Evolutionary conservation across 2,888 invertebrate species (phyloP).

Genomic region (Iselma pallidipennis): DNA sequence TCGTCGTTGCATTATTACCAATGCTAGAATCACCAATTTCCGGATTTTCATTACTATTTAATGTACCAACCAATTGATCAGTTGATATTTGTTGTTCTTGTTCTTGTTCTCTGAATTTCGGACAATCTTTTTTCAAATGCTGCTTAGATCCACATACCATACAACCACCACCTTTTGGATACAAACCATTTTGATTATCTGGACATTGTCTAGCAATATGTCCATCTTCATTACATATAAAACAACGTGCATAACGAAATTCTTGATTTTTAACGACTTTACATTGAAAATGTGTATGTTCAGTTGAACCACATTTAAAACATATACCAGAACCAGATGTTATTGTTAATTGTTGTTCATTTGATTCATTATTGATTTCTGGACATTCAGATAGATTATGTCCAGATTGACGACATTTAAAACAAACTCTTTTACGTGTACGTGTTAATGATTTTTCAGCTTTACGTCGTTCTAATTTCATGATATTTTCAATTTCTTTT

Average conservation of each 20-base stretch:
- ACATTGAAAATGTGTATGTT: constrained; percentile 78
- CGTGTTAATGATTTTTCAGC: constrained; percentile 73
- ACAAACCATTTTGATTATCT: constrained; percentile 80
- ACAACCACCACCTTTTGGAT: constrained; percentile 84
- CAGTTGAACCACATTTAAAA: constrained; percentile 89
- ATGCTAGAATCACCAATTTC: constrained; percentile 37
- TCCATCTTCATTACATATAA: constrained; percentile 85
- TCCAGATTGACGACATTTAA: constrained; percentile 77
- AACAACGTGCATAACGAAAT: constrained; percentile 84
- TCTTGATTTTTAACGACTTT: constrained; percentile 68
- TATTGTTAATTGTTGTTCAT: constrained; percentile 49
- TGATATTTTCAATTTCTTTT: constrained; percentile 66
- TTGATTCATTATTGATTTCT: constrained; percentile 60
- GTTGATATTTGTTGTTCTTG: constrained; percentile 41
- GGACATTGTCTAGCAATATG: constrained; percentile 88
- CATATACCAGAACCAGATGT: constrained; percentile 69
- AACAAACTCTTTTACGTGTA: constrained; percentile 73
- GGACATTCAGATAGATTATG: constrained; percentile 84
- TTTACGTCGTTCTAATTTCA: constrained; percentile 71
- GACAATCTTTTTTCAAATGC: constrained; percentile 82
- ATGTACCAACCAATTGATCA: constrained; percentile 39
- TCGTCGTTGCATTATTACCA: no score
- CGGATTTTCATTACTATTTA: constrained; percentile 42
- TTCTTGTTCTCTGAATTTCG: constrained; percentile 53
- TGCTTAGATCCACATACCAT: constrained; percentile 84